Conservation (phyloP, 2,888 invertebrate species). For the Leptinotarsa peninsularis region DNA sequence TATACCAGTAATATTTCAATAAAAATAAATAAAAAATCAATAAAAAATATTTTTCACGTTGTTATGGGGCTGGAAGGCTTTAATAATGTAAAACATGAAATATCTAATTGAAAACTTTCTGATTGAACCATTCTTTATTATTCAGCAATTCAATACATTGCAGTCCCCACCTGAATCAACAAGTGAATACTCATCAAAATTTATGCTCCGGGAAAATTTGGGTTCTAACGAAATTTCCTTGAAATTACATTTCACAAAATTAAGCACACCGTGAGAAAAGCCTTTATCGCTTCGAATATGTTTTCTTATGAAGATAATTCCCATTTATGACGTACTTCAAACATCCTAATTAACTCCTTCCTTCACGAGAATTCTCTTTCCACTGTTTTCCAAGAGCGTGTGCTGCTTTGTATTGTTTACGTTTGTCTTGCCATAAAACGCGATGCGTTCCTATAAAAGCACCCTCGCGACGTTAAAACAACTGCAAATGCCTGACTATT, state of each 20-base stretch:
- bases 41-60: not conserved
- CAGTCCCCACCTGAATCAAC: slow-evolving; percentile 2
- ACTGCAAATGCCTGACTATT: not conserved
- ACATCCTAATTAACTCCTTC: slow-evolving; percentile 1
- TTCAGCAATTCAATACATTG: no score
- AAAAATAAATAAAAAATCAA: no score
- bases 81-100: no score
- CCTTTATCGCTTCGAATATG: not conserved
- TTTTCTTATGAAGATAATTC: not conserved
- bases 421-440: not conserved
- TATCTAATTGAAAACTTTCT: no score
- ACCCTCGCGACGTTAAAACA: not conserved
- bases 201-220: not conserved
- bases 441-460: not conserved
- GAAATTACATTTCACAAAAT: not conserved
- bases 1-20: not conserved
- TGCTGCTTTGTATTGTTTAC: not conserved
- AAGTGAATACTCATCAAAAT: not conserved
- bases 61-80: not conserved
- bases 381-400: not conserved
- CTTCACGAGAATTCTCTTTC: not conserved
- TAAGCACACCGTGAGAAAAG: not conserved
- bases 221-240: not conserved
- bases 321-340: not conserved
- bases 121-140: no score